phyloP scores from a whole-genome alignment of 2,797 vertebrate species.

The Spinus olivaceus region DNA sequence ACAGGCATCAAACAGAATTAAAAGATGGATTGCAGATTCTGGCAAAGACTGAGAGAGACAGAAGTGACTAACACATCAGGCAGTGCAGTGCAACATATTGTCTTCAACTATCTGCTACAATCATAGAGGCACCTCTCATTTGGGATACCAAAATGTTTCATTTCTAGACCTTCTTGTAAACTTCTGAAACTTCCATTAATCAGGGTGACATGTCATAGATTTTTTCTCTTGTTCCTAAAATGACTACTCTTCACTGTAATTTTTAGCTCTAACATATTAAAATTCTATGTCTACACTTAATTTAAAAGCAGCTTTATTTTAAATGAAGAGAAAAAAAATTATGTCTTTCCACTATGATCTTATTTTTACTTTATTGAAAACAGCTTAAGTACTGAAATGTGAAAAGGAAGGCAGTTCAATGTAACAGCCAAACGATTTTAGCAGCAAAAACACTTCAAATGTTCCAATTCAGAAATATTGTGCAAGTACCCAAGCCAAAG shows the following conservation, averaged over 20 bases:
- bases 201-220: neutral
- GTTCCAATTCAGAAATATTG: neutral
- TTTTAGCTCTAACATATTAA: neutral
- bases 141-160: neutral
- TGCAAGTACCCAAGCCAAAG: neutral
- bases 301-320: neutral
- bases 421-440: neutral
- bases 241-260: neutral
- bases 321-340: neutral
- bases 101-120: neutral
- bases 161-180: neutral
- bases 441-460: neutral
- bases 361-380: slow-evolving; percentile 15
- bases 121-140: neutral
- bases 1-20: neutral
- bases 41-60: neutral
- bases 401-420: neutral
- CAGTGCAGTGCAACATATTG: neutral
- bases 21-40: neutral
- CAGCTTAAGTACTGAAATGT: neutral
- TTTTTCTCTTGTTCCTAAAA: neutral
- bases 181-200: neutral
- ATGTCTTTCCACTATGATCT: neutral
- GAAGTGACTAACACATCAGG: fast-evolving
- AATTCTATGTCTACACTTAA: neutral